Evolutionary conservation across 1,140 invertebrate species (phyloP).

Genomic region (Brachionus koreanus): DNA sequence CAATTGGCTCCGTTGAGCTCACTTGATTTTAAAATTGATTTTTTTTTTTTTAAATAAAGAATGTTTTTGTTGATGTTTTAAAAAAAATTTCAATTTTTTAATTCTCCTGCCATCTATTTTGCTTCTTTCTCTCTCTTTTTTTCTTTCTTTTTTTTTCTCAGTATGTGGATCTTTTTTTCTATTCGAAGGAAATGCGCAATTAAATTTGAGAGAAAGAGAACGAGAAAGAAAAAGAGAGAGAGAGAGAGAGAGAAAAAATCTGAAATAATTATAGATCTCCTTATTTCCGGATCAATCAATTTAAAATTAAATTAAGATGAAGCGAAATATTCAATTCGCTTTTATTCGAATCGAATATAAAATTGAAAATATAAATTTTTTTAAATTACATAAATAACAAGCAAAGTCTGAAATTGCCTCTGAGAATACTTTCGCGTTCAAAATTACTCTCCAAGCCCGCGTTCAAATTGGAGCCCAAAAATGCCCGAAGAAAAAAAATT

Average conservation of each 20-base stretch:
- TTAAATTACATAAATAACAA: background rate
- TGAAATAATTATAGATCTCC: constrained; percentile 31
- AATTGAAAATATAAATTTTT: background rate
- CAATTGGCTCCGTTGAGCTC: background rate
- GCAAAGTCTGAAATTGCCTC: background rate
- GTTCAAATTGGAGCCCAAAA: background rate
- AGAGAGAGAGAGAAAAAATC: background rate
- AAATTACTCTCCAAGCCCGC: background rate
- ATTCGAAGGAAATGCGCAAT: constrained; percentile 34
- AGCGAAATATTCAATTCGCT: background rate
- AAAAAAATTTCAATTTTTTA: constrained; percentile 5
- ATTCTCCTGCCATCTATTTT: background rate
- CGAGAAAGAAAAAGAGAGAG: background rate
- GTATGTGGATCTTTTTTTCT: background rate
- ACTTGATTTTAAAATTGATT: constrained; percentile 23
- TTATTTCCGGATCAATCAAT: constrained; percentile 43
- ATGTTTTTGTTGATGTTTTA: constrained; percentile 16
- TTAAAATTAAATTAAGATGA: constrained; percentile 31
- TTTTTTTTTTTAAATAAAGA: constrained; percentile 13
- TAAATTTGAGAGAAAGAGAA: background rate
- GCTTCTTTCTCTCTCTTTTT: background rate
- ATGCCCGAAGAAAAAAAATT: background rate
- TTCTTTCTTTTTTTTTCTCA: background rate
- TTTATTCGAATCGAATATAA: background rate
- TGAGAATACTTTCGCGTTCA: background rate